Evolutionary conservation across 1,140 invertebrate species (phyloP).

Genomic region (Drosophila littoralis): DNA sequence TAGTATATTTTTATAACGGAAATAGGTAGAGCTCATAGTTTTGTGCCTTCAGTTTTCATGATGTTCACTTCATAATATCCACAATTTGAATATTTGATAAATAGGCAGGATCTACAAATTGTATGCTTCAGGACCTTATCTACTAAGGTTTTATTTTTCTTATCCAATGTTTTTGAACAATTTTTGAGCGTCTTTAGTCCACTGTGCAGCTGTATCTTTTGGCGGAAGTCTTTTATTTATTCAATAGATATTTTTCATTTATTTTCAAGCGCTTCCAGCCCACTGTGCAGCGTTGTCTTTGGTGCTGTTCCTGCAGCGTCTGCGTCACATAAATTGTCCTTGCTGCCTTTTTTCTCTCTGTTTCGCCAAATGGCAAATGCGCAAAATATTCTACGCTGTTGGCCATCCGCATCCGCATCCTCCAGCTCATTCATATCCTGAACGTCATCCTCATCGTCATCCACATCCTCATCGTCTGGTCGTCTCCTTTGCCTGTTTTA

Average conservation of each 20-base stretch:
- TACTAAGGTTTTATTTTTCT: too few relatives aligned
- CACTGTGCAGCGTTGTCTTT: constrained; percentile 31
- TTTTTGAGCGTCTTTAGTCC: too few relatives aligned
- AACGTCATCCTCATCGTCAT: constrained; percentile 9
- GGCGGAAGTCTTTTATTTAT: too few relatives aligned
- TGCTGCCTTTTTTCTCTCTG: constrained; percentile 34
- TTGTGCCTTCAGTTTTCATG: too few relatives aligned
- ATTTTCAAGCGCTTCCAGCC: not conserved
- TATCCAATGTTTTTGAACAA: too few relatives aligned
- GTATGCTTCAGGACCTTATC: too few relatives aligned
- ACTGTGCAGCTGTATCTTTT: not conserved
- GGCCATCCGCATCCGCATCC: constrained; percentile 27
- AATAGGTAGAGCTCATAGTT: too few relatives aligned
- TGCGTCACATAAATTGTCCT: constrained; percentile 74
- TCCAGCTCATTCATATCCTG: constrained; percentile 15
- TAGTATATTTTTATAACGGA: too few relatives aligned
- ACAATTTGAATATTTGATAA: too few relatives aligned
- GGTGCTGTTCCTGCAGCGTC: constrained; percentile 38
- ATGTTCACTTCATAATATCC: too few relatives aligned
- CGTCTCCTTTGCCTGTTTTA: constrained; percentile 23
- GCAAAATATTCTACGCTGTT: constrained; percentile 67
- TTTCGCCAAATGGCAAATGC: constrained; percentile 35
- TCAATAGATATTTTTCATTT: not conserved
- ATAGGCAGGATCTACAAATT: too few relatives aligned
- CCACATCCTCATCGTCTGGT: constrained; percentile 2